Percentiles rank a stretch among this genome's conserved stretches.
phyloP scores from a whole-genome alignment of 2,113 vertebrate species.

The Myanophis thanlyinensis region DNA sequence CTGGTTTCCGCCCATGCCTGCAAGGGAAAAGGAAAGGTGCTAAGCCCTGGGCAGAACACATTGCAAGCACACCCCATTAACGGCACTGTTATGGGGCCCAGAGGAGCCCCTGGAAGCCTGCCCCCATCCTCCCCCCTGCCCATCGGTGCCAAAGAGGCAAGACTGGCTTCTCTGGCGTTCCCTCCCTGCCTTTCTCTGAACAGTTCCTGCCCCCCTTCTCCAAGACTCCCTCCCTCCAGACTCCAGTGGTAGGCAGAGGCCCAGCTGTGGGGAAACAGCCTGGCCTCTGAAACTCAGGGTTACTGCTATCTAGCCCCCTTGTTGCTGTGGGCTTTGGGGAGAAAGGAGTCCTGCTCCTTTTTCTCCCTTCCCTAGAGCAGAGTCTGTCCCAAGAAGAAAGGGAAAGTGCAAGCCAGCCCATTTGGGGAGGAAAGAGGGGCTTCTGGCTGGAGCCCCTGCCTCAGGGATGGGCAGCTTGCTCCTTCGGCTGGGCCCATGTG shows the following conservation, averaged over 20 bases:
- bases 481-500: background rate
- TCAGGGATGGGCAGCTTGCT: background rate
- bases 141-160: background rate
- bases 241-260: background rate
- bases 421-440: background rate
- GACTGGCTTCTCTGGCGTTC: background rate
- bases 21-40: conserved; percentile 7
- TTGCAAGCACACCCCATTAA: background rate
- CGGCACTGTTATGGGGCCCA: background rate
- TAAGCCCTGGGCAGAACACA: background rate
- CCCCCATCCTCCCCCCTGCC: background rate
- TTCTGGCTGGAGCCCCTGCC: background rate
- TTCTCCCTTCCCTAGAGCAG: background rate
- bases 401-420: background rate
- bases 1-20: conserved; percentile 82
- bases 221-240: background rate
- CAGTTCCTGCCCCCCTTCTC: background rate
- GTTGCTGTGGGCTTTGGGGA: background rate
- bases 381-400: background rate
- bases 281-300: background rate
- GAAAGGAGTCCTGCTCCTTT: background rate
- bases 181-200: background rate
- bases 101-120: background rate
- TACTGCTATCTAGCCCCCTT: background rate
- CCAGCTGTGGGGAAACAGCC: background rate